Evolutionary conservation across 2,113 vertebrate genomes (phyloP).

Genomic region (Phocoena phocoena): DNA sequence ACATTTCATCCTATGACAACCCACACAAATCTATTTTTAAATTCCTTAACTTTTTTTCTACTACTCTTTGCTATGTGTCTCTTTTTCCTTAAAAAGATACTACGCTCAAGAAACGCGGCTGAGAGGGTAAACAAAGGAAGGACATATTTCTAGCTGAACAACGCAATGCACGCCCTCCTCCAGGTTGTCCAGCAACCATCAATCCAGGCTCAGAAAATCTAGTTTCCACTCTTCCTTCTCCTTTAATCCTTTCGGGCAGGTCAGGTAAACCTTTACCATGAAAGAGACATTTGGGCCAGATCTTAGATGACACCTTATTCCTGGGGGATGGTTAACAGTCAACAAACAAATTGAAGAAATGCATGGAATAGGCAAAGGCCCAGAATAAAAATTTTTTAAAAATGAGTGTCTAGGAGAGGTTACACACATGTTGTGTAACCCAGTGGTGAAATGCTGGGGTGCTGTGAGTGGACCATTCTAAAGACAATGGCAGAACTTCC

Average conservation of each 20-base stretch:
- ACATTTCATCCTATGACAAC: not conserved
- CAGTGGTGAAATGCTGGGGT: fast-evolving
- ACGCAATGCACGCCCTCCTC: fast-evolving
- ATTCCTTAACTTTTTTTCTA: not conserved
- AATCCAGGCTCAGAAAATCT: not conserved
- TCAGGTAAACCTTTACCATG: not conserved
- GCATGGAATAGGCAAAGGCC: not conserved
- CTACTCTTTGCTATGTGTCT: not conserved
- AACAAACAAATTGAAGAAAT: not conserved
- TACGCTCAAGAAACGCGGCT: not conserved
- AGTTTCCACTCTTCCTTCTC: too few species aligned
- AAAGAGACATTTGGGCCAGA: not conserved
- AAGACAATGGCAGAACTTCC: not conserved
- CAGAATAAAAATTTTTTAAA: not conserved
- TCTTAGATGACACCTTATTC: not conserved
- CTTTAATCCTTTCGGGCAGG: not conserved
- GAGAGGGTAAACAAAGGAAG: not conserved
- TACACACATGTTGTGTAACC: fast-evolving
- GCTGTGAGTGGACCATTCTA: not conserved
- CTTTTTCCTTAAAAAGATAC: not conserved
- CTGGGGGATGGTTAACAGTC: not conserved
- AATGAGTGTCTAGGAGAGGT: not conserved
- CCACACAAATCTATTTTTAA: not conserved
- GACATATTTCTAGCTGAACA: not conserved
- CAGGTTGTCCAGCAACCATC: fast-evolving